Evolutionary conservation across 2,888 invertebrate species (phyloP), one percentile per base, ranked within the genome.

Genomic region (Cheilosia vulpina): DNA sequence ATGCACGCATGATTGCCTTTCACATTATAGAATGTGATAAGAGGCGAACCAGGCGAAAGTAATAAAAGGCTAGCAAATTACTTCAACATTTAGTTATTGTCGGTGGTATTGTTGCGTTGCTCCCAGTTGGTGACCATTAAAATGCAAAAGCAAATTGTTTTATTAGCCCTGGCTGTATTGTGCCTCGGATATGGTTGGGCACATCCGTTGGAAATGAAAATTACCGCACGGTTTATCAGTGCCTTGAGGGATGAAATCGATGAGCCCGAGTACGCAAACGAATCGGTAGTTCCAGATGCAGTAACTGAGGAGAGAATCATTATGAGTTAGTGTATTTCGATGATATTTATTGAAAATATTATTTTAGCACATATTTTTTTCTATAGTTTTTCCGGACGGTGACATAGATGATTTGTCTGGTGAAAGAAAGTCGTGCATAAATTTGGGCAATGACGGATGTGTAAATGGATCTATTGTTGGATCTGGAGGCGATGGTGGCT

Each of bases 401-500:
- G 71, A 60, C 13, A 24, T 27, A 24, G 55, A 68, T 9, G 62
- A 63, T 31, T 9, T 62, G 3, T 68, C 75, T 2, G 15, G 2
- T n/a, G 69, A 78, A 66, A 80, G 34, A 34, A 34, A n/a, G 0
- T 27, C 83, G 9, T 92, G 92, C 72, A 89, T 90, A 13, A 92
- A 92, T 87, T 87, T 93, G 91, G 93, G 93, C 91, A 94, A 94
- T 87, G 94, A 94, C 17, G 93, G 93, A 0, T 94, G 94, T 83
- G 90, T 92, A 66, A 93, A 93, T 87, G 93, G 93, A 11, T 93
- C 93, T 81, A 88, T 93, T 0, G 89, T 91, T 4, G 93, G 93
- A 13, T 91, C 93, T 62, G 93, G 93, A 92, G 89, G 88, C 2
- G 93, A 93, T 63, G 92, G 93, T 58, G 89, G 92, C 65, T 93